Evolutionary conservation across 1,140 invertebrate genomes (phyloP).

Genomic region (Sminthurides bifidus): DNA sequence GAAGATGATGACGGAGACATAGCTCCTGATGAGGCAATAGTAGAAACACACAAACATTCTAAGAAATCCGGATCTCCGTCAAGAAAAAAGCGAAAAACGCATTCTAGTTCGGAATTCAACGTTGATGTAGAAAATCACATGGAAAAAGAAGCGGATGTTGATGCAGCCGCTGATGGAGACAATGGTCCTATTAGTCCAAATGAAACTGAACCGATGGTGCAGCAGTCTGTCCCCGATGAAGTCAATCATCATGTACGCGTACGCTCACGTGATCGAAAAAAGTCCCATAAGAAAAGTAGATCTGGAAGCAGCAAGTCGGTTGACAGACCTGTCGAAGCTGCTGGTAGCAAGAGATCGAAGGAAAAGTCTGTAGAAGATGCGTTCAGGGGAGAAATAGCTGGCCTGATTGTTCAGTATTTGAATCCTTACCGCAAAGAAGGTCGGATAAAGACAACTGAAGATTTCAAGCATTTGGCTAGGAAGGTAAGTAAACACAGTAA

Average conservation of each 20-base stretch:
- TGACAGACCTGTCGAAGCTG: not conserved
- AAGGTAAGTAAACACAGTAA: constrained; percentile 56
- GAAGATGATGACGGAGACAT: constrained; percentile 6
- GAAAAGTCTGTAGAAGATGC: constrained; percentile 54
- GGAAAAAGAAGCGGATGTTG: not conserved
- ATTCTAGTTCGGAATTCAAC: too few species aligned
- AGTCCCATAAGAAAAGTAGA: constrained; percentile 12
- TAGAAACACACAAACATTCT: not conserved
- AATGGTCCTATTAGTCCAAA: not conserved
- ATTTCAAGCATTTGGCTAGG: constrained; percentile 90
- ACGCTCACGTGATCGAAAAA: not conserved
- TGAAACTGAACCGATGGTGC: not conserved
- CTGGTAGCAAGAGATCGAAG: constrained; percentile 11
- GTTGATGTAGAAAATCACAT: constrained; percentile 6
- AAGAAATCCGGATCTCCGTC: not conserved
- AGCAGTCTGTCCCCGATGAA: not conserved
- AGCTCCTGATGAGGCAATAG: not conserved
- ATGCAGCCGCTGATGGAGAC: not conserved
- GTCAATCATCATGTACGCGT: not conserved
- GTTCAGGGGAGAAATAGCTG: constrained; percentile 80
- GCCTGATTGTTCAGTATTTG: constrained; percentile 75
- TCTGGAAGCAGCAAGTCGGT: not conserved
- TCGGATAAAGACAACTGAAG: constrained; percentile 73
- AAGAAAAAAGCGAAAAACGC: too few species aligned
- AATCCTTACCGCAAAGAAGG: constrained; percentile 80